Evolutionary conservation across 2,888 invertebrate genomes (phyloP).

Genomic region (Alloplasta piceator): DNA sequence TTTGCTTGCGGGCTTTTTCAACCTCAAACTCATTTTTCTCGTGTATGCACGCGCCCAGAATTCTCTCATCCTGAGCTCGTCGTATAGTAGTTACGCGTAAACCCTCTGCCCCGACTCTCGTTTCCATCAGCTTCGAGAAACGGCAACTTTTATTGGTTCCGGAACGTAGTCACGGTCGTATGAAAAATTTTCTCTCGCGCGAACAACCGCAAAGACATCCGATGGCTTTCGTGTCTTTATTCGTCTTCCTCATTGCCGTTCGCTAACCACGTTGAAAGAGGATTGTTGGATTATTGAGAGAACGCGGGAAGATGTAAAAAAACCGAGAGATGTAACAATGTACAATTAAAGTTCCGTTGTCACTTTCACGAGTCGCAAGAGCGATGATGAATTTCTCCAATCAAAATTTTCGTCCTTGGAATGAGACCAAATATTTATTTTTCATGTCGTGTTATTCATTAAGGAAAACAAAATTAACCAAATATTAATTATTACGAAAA

Average conservation of each 20-base stretch:
- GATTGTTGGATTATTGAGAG: slow-evolving; percentile 22
- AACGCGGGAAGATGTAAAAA: slow-evolving; percentile 1
- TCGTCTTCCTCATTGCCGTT: neutral
- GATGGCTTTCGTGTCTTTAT: slow-evolving; percentile 23
- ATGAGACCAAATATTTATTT: neutral
- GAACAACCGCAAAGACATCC: slow-evolving; percentile 60
- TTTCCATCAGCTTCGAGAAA: slow-evolving; percentile 37
- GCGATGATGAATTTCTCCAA: slow-evolving; percentile 14
- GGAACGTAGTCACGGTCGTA: slow-evolving; percentile 50
- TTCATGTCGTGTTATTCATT: too few relatives aligned
- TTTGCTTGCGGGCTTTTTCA: slow-evolving; percentile 43
- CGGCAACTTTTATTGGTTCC: slow-evolving; percentile 63
- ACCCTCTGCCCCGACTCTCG: slow-evolving; percentile 16
- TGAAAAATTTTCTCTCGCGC: slow-evolving; percentile 41
- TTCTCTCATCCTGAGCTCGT: slow-evolving; percentile 24
- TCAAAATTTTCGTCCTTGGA: neutral
- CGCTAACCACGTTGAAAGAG: slow-evolving; percentile 2
- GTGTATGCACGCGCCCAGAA: slow-evolving; percentile 23
- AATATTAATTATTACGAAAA: too few relatives aligned
- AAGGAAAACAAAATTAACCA: too few relatives aligned
- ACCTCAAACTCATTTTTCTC: slow-evolving; percentile 33
- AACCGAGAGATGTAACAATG: slow-evolving; percentile 17
- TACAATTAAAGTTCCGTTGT: slow-evolving; percentile 42
- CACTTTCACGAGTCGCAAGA: neutral
- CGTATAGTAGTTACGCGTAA: slow-evolving; percentile 19